Conservation (phyloP, 2,797 vertebrate genomes). For the Taenioides sp. region DNA sequence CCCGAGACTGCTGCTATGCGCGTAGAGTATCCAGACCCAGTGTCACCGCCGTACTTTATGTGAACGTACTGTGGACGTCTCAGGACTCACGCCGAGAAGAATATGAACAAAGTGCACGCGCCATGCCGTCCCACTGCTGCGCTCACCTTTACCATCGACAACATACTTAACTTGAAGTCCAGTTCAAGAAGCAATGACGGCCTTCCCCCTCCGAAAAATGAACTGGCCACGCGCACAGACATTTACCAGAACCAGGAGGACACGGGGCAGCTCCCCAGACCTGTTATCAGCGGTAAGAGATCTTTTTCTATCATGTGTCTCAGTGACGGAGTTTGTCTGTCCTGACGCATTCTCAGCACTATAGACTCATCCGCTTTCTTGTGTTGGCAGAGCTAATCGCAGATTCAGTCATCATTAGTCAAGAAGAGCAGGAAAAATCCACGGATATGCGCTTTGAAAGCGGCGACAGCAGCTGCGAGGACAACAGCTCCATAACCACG, state of each 20-base stretch:
- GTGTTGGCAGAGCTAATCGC: slow-evolving; percentile 61
- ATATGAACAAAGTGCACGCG: slow-evolving; percentile 82
- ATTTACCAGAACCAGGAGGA: slow-evolving; percentile 58
- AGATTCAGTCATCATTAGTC: slow-evolving; percentile 45
- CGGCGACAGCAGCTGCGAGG: slow-evolving; percentile 75
- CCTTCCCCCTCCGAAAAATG: slow-evolving; percentile 46
- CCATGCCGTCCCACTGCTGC: slow-evolving; percentile 77
- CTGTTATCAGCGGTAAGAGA: slow-evolving; percentile 58
- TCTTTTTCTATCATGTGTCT: background rate
- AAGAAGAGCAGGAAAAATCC: slow-evolving; percentile 49
- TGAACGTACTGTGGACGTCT: slow-evolving; percentile 5
- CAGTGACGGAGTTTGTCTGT: background rate
- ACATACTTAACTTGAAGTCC: slow-evolving; percentile 80
- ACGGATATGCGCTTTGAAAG: slow-evolving; percentile 65
- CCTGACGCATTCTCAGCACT: background rate
- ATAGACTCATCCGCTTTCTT: slow-evolving; percentile 13
- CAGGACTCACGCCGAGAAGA: slow-evolving; percentile 49
- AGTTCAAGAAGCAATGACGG: slow-evolving; percentile 65
- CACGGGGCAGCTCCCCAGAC: slow-evolving; percentile 35
- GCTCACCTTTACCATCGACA: slow-evolving; percentile 83
- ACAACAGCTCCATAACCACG: slow-evolving; percentile 55
- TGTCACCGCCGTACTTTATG: background rate
- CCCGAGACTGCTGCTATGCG: slow-evolving; percentile 76
- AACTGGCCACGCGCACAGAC: slow-evolving; percentile 47
- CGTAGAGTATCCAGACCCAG: slow-evolving; percentile 44